Base-by-base conservation (phyloP, 2,797 vertebrate genomes). In the Siniperca obscura region DNA sequence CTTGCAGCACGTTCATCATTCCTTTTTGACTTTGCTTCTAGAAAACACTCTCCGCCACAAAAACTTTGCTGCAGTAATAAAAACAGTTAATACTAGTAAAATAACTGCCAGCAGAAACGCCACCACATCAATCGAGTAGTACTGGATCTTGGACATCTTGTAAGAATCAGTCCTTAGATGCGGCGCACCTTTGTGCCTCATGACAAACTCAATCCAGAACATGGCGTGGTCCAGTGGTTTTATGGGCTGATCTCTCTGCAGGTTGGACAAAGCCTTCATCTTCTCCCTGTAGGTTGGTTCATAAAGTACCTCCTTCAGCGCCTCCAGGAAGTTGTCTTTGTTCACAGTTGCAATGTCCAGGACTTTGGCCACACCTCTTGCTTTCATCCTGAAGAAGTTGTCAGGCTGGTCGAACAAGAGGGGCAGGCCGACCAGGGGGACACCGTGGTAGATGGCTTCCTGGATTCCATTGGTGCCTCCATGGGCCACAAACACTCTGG, bases 161-260 rank as follows among this genome's bases (percentile, higher is more conserved):
- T 92, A 93, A 5, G 93, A 93, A 59, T 93, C 89, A 0, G 92
- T 92, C 55, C 85, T 79, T 2, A 94, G 74, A 78, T 94, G 93
- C 1, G 83, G 38, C 0, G 92, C 92, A 59, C 93, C 93, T 77
- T 92, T 93, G 78, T 94, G 86, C 64, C 92, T 92, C 86, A 94
- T 94, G 74, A 93, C 91, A 50, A 90, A 94, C 92, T 94, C 93
- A 8, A 94, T 93, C 94, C 94, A 94, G 86, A 94, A 94, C 36
- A 91, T 87, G 70, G 94, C 94, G 0, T 17, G 75, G 65, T 92
- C 91, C 87, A 94, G 38, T 0, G 94, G 91, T 67, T 90, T 90
- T 65, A 79, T 86, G 60, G 93, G 91, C 81, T 93, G 92, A 74
- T 94, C 94, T 42, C 66, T 80, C 11, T 95, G 93, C 67, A 94